phyloP scores from a whole-genome alignment of 2,888 invertebrate species.

The Microctonus hyperodae region DNA sequence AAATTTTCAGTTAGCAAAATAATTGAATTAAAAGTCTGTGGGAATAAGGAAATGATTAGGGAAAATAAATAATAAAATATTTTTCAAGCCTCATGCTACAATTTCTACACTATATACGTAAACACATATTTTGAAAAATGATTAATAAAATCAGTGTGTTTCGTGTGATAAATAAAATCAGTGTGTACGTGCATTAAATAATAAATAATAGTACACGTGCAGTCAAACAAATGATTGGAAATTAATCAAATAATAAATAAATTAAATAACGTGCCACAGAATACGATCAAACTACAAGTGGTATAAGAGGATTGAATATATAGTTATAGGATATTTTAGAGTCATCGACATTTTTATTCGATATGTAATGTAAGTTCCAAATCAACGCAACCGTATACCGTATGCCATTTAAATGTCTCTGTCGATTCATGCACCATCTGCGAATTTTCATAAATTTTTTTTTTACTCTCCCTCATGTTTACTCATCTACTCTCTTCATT shows the following conservation, averaged over 20 bases:
- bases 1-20: neutral
- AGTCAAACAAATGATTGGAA: conserved; percentile 30
- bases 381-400: conserved; percentile 20
- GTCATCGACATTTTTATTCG: conserved; percentile 11
- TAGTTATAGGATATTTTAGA: conserved; percentile 6
- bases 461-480: conserved; percentile 16
- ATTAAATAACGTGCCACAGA: conserved; percentile 26
- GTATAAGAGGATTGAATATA: neutral
- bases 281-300: conserved; percentile 7
- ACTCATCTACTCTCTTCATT: neutral
- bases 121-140: neutral
- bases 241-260: conserved; percentile 19
- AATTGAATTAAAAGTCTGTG: neutral
- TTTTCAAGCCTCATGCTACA: neutral
- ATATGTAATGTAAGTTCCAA: conserved; percentile 28
- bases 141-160: conserved; percentile 7
- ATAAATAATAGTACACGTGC: conserved; percentile 22
- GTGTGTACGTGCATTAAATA: conserved; percentile 28
- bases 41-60: neutral
- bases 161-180: conserved; percentile 27
- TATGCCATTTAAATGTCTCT: conserved; percentile 25
- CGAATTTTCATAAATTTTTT: conserved; percentile 28
- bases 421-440: conserved; percentile 37
- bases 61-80: neutral
- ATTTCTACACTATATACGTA: neutral